Conservation (phyloP, 1,140 invertebrate species). For the Cotesia chilonis region DNA sequence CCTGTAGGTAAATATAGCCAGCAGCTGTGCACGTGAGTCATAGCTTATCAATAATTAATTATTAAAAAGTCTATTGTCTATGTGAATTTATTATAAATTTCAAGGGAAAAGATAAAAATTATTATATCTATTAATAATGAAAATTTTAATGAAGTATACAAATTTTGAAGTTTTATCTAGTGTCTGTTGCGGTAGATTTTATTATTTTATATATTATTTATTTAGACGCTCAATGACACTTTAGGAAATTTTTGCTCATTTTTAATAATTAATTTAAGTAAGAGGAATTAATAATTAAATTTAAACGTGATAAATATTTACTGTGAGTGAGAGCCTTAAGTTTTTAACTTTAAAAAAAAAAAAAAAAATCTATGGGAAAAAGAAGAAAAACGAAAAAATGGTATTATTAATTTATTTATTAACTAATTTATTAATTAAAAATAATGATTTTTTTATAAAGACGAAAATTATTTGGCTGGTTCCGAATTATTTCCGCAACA, state of each 20-base stretch:
- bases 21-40: conserved; percentile 19
- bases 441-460: neutral
- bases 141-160: neutral
- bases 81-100: too few species aligned
- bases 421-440: conserved; percentile 9
- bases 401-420: neutral
- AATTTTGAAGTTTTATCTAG: conserved; percentile 4
- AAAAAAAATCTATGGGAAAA: neutral
- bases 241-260: conserved; percentile 22
- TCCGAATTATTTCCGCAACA: conserved; percentile 19
- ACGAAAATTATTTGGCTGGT: conserved; percentile 22
- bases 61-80: too few species aligned
- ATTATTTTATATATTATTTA: neutral
- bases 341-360: neutral
- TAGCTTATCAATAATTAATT: conserved; percentile 9
- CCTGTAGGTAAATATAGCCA: conserved; percentile 4
- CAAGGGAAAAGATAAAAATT: conserved; percentile 6
- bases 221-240: conserved; percentile 16
- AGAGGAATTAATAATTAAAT: neutral
- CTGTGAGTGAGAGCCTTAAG: neutral
- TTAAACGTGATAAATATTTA: neutral
- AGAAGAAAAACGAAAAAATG: neutral
- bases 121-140: conserved; percentile 7
- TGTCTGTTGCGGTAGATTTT: conserved; percentile 3
- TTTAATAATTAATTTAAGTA: conserved; percentile 1